Evolutionary conservation across 2,888 invertebrate genomes (phyloP).

Genomic region (Acronicta leporina): DNA sequence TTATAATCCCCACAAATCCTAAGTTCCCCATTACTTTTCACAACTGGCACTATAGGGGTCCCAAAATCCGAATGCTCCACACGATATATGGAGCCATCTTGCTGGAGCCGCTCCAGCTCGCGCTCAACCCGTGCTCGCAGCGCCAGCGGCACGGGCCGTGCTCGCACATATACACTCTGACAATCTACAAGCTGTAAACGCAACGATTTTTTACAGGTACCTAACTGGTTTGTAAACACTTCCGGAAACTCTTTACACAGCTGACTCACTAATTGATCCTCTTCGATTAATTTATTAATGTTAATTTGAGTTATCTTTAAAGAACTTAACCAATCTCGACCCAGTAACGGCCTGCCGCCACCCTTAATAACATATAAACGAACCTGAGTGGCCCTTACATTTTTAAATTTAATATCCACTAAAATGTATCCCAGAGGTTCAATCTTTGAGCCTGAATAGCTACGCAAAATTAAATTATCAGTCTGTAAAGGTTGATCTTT

Average conservation of each 20-base stretch:
- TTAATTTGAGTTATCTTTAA: slow-evolving; percentile 37
- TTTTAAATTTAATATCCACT: background rate
- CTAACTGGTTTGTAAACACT: slow-evolving; percentile 35
- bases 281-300: slow-evolving; percentile 8
- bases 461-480: background rate
- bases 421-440: slow-evolving; percentile 4
- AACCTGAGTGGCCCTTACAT: background rate
- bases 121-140: slow-evolving; percentile 1
- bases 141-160: background rate
- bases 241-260: slow-evolving; percentile 29
- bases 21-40: background rate
- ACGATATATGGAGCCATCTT: background rate
- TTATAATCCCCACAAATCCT: slow-evolving; percentile 53
- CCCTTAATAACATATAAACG: slow-evolving; percentile 29
- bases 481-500: background rate
- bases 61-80: slow-evolving; percentile 1
- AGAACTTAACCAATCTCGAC: slow-evolving; percentile 36
- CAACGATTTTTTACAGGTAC: slow-evolving; percentile 31
- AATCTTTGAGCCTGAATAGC: background rate
- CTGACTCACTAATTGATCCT: slow-evolving; percentile 11
- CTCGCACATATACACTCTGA: slow-evolving; percentile 9
- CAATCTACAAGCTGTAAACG: slow-evolving; percentile 33
- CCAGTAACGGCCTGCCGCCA: slow-evolving; percentile 32
- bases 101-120: background rate
- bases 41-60: background rate